Conservation (phyloP, 2,797 vertebrate species). For the Mormyrops attenuatus region DNA sequence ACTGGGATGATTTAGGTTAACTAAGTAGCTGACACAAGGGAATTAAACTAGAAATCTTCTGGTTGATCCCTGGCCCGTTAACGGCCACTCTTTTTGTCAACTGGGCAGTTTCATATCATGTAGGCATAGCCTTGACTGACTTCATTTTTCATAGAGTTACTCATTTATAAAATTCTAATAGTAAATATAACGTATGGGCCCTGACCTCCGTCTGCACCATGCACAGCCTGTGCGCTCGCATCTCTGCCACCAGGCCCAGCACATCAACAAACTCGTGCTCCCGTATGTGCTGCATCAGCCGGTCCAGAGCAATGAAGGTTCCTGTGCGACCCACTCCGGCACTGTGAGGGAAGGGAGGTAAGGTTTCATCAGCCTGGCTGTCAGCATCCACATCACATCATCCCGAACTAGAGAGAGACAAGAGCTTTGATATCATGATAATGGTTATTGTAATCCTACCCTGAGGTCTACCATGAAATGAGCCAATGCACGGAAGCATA, state of each 20-base stretch:
- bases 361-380: background rate
- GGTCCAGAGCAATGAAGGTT: conserved; percentile 91
- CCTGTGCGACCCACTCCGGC: conserved; percentile 91
- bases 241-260: conserved; percentile 85
- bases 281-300: conserved; percentile 85
- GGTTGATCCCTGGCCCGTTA: background rate
- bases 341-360: conserved; percentile 50
- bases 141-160: background rate
- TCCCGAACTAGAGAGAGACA: background rate
- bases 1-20: background rate
- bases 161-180: background rate
- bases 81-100: background rate
- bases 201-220: conserved; percentile 97
- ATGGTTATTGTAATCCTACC: background rate
- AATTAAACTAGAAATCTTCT: background rate
- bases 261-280: conserved; percentile 90
- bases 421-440: background rate
- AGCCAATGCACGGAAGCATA: background rate
- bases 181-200: background rate
- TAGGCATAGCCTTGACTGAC: background rate
- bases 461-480: background rate
- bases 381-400: background rate
- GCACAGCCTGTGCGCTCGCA: conserved; percentile 86
- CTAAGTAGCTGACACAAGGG: background rate
- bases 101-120: background rate